Percentiles rank a stretch among this genome's conserved stretches.
Conservation (phyloP, 2,113 vertebrate genomes). For the Galbula dea region DNA sequence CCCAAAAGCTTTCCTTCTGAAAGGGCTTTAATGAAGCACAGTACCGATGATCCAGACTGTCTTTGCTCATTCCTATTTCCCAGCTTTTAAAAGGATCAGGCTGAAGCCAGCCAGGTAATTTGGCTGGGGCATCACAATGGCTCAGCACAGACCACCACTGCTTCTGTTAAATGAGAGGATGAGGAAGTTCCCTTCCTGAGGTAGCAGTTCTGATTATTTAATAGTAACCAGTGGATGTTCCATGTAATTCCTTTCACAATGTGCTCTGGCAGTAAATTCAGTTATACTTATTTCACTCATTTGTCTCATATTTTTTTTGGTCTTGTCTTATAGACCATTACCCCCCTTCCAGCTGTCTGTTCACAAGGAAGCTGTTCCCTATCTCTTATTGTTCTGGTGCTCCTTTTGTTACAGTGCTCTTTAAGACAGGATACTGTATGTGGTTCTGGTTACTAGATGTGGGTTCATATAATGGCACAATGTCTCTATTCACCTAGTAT, state of each 20-base stretch:
- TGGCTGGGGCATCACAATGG: rapidly evolving
- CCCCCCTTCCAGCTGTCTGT: not conserved
- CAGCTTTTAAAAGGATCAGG: not conserved
- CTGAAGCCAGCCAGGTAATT: not conserved
- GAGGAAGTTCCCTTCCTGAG: not conserved
- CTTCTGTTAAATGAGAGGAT: not conserved
- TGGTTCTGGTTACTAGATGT: not conserved
- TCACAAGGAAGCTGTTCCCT: not conserved
- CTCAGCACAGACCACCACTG: not conserved
- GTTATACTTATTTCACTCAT: not conserved
- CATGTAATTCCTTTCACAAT: not conserved
- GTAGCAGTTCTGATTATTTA: not conserved
- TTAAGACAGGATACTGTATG: not conserved
- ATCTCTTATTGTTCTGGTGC: not conserved
- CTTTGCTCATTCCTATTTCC: not conserved
- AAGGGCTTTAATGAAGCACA: not conserved
- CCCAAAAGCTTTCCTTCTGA: not conserved
- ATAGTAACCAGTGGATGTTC: not conserved
- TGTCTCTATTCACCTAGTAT: not conserved
- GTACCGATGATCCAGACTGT: not conserved
- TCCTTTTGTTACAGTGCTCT: not conserved
- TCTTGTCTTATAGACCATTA: not conserved
- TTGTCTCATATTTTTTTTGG: not conserved
- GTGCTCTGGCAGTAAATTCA: not conserved
- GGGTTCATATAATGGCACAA: rapidly evolving